phyloP scores from a whole-genome alignment of 2,797 vertebrate genomes.

The Sebastes melanostomus region DNA sequence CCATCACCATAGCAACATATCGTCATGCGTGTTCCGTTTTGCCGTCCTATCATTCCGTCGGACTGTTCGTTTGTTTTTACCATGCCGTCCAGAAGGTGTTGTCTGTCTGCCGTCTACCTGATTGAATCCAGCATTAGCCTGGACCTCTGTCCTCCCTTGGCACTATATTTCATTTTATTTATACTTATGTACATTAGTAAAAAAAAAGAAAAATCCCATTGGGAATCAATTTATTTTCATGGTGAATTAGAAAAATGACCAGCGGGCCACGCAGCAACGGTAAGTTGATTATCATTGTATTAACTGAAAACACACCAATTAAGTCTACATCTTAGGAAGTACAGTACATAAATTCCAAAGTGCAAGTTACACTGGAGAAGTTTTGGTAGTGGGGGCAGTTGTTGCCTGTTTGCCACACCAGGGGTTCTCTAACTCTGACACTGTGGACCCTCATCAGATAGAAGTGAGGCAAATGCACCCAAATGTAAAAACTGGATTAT shows the following conservation, averaged over 20 bases:
- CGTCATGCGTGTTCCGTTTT: too few relatives aligned
- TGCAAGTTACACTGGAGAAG: accelerated
- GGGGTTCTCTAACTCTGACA: background rate
- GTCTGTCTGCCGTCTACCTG: too few relatives aligned
- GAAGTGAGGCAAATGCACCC: background rate
- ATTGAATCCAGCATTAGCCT: background rate
- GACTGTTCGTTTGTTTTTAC: too few relatives aligned
- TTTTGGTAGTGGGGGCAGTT: background rate
- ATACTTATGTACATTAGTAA: background rate
- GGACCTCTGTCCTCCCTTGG: background rate
- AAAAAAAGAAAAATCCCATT: background rate
- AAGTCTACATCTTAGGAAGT: background rate
- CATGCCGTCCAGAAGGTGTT: too few relatives aligned
- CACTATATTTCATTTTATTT: too few relatives aligned
- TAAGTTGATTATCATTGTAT: too few relatives aligned
- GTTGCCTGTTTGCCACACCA: background rate
- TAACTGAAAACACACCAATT: background rate
- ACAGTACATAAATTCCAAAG: background rate
- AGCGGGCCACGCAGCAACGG: too few relatives aligned
- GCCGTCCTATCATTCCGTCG: too few relatives aligned
- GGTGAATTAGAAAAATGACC: too few relatives aligned
- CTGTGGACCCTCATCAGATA: background rate
- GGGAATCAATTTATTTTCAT: background rate
- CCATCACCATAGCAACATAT: too few relatives aligned
- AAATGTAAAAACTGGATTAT: background rate